Percentiles rank a stretch among this genome's conserved stretches.
Evolutionary conservation across 2,888 invertebrate species (phyloP).

Genomic region (Zelleria hepariella): DNA sequence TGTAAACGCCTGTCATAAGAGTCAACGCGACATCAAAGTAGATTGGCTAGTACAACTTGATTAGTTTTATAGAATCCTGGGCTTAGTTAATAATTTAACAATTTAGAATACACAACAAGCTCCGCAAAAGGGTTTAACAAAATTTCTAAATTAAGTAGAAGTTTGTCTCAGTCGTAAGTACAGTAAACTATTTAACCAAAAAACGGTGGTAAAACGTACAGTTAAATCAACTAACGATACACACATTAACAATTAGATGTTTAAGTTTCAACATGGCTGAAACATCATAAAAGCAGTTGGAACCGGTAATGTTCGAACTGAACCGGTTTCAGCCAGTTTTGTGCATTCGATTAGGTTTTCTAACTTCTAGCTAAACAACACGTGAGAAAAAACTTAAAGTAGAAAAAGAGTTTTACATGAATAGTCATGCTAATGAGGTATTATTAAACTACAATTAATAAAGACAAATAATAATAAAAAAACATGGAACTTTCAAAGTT

Average conservation of each 20-base stretch:
- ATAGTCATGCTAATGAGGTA: slow-evolving; percentile 63
- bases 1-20: not conserved
- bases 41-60: no score
- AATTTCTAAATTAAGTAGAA: not conserved
- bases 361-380: not conserved
- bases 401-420: slow-evolving; percentile 41
- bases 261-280: not conserved
- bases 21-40: no score
- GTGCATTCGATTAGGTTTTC: not conserved
- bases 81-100: slow-evolving; percentile 6
- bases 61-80: not conserved
- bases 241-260: not conserved
- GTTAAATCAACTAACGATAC: slow-evolving; percentile 22
- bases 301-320: not conserved
- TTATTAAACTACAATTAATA: slow-evolving; percentile 35
- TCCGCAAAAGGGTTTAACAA: not conserved
- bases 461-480: slow-evolving; percentile 34
- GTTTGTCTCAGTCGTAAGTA: slow-evolving; percentile 1
- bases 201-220: slow-evolving; percentile 25
- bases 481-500: slow-evolving; percentile 64
- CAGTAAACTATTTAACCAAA: not conserved
- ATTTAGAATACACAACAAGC: slow-evolving; percentile 4
- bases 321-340: not conserved
- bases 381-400: not conserved
- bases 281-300: not conserved